A percentile compares a stretch with the other conserved stretches of the same genome.
phyloP scores from a whole-genome alignment of 2,888 invertebrate genomes.

The Ecdyonurus torrentis region DNA sequence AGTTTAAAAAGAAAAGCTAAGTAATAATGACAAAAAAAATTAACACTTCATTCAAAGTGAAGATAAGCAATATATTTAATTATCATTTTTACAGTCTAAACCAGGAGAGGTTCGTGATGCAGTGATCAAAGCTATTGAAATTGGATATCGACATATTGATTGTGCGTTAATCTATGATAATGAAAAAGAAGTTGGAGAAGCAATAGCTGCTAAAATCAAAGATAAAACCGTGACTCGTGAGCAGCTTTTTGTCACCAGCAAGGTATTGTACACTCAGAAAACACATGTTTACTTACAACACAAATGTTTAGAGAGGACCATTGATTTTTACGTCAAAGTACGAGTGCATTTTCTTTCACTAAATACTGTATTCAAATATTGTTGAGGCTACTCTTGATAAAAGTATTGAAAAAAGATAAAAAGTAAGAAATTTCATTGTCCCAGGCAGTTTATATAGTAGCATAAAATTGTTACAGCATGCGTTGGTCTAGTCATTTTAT shows the following conservation, averaged over 20 bases:
- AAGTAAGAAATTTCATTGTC: too few relatives aligned
- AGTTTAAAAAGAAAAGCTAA: too few relatives aligned
- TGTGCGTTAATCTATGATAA: neutral
- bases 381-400: too few relatives aligned
- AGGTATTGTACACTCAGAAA: neutral
- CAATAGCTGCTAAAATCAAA: neutral
- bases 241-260: neutral
- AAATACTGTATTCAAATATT: too few relatives aligned
- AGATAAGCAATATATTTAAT: neutral
- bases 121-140: neutral
- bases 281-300: neutral
- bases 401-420: too few relatives aligned
- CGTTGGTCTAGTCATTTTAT: too few relatives aligned
- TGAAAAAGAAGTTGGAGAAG: neutral
- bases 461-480: too few relatives aligned
- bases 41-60: too few relatives aligned
- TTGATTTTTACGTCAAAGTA: too few relatives aligned
- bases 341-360: too few relatives aligned
- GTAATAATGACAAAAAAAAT: too few relatives aligned
- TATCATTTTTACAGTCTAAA: neutral
- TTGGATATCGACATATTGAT: neutral
- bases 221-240: neutral
- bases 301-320: neutral
- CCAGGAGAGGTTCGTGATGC: neutral
- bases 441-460: too few relatives aligned